Evolutionary conservation across 2,113 vertebrate genomes (phyloP).

Genomic region (Cyphomyrus discorhynchus): DNA sequence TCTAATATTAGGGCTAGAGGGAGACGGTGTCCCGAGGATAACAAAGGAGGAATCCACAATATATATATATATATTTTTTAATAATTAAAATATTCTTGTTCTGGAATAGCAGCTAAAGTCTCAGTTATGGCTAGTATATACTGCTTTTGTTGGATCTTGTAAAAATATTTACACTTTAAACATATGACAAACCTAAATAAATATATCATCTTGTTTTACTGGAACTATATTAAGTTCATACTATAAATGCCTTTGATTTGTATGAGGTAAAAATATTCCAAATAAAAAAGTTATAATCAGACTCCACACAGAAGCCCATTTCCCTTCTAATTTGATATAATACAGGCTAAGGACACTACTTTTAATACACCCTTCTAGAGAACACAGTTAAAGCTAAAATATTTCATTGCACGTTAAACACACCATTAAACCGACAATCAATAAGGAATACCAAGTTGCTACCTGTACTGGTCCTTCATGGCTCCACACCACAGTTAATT

Average conservation of each 20-base stretch:
- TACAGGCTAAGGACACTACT: not conserved
- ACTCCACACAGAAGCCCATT: not conserved
- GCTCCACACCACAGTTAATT: not conserved
- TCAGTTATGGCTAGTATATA: slow-evolving; percentile 22
- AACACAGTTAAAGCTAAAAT: not conserved
- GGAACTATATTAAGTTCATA: slow-evolving; percentile 28
- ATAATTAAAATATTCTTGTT: not conserved
- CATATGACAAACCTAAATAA: slow-evolving; percentile 44
- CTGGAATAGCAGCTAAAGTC: slow-evolving; percentile 4
- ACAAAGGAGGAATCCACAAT: not conserved
- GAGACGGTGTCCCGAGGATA: not conserved
- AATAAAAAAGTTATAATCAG: slow-evolving; percentile 8
- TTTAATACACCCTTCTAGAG: not conserved
- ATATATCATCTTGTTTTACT: slow-evolving; percentile 29
- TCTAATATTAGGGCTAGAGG: not conserved
- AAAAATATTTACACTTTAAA: slow-evolving; percentile 37
- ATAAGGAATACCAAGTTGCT: not conserved
- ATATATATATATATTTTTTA: not conserved
- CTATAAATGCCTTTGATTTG: slow-evolving; percentile 22
- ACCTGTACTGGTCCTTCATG: not conserved
- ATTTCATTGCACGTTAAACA: not conserved
- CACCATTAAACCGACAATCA: not conserved
- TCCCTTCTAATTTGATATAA: not conserved
- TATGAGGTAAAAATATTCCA: slow-evolving; percentile 41
- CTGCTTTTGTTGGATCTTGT: slow-evolving; percentile 27